Evolutionary conservation across 2,797 vertebrate genomes (phyloP).

Genomic region (Choloepus didactylus): DNA sequence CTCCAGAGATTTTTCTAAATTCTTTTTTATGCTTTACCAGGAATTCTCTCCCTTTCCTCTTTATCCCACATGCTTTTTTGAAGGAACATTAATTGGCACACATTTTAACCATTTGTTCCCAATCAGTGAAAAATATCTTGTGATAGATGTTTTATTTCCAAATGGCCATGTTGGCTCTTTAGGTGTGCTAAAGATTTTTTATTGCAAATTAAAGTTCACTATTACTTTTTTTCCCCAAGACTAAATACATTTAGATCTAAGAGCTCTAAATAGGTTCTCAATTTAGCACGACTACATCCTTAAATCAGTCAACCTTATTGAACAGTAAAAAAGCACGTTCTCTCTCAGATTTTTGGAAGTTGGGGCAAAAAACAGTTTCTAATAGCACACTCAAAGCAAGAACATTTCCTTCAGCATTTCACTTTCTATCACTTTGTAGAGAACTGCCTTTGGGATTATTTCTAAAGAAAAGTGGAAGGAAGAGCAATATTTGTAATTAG

Average conservation of each 20-base stretch:
- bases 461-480: constrained; percentile 1
- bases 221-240: constrained; percentile 6
- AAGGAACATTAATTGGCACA: constrained; percentile 48
- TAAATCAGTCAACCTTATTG: constrained; percentile 3
- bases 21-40: constrained; percentile 29
- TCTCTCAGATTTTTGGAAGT: constrained; percentile 18
- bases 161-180: constrained; percentile 35
- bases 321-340: constrained; percentile 11
- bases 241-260: constrained; percentile 52
- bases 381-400: constrained; percentile 10
- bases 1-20: constrained; percentile 50
- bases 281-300: constrained; percentile 17
- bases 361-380: constrained; percentile 27
- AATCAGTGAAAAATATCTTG: constrained; percentile 28
- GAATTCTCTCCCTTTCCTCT: constrained; percentile 12
- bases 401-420: not conserved
- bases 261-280: constrained; percentile 48
- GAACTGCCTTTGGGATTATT: constrained; percentile 7
- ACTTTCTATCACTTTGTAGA: not conserved
- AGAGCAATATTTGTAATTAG: not conserved
- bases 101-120: constrained; percentile 55
- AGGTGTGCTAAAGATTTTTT: constrained; percentile 47
- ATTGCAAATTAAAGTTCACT: constrained; percentile 45
- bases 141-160: constrained; percentile 55
- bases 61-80: not conserved